A percentile compares a stretch with the other conserved stretches of the same genome.
Conservation (phyloP, 2,113 vertebrate genomes). For the Hepsetus odoe region DNA sequence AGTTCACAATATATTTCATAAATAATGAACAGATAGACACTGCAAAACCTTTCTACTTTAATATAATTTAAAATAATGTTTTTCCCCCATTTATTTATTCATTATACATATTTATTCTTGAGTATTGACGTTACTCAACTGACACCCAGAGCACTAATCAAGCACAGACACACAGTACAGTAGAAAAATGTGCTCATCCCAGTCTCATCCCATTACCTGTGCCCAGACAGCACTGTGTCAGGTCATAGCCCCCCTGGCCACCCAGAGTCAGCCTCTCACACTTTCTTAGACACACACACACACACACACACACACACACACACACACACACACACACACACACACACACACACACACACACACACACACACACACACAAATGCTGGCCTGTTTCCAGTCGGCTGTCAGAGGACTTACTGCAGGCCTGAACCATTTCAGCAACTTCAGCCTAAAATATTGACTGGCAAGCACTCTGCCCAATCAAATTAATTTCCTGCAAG, state of each 20-base stretch:
- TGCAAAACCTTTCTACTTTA: too few relatives aligned
- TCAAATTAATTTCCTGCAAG: slow-evolving; percentile 74
- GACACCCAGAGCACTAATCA: background rate
- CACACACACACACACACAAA: slow-evolving; percentile 36
- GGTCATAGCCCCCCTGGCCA: slow-evolving; percentile 31
- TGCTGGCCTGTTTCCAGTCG: slow-evolving; percentile 62
- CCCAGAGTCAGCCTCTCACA: background rate
- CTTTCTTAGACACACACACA: slow-evolving; percentile 25
- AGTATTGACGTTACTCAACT: background rate
- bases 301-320: slow-evolving; percentile 38
- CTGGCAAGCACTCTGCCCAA: slow-evolving; percentile 73
- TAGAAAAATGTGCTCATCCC: slow-evolving; percentile 19
- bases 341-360: slow-evolving; percentile 38
- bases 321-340: slow-evolving; percentile 21
- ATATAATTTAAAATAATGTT: too few relatives aligned
- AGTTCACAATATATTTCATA: too few relatives aligned
- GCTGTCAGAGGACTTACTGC: slow-evolving; percentile 62
- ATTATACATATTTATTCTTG: background rate
- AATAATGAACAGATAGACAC: too few relatives aligned
- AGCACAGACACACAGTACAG: background rate
- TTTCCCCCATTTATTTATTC: background rate
- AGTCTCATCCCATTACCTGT: slow-evolving; percentile 34
- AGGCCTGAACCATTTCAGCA: slow-evolving; percentile 59
- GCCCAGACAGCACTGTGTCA: slow-evolving; percentile 33
- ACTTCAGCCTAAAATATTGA: slow-evolving; percentile 73